Conservation (phyloP, 1,140 invertebrate genomes). For the Zaprionus inermis region DNA sequence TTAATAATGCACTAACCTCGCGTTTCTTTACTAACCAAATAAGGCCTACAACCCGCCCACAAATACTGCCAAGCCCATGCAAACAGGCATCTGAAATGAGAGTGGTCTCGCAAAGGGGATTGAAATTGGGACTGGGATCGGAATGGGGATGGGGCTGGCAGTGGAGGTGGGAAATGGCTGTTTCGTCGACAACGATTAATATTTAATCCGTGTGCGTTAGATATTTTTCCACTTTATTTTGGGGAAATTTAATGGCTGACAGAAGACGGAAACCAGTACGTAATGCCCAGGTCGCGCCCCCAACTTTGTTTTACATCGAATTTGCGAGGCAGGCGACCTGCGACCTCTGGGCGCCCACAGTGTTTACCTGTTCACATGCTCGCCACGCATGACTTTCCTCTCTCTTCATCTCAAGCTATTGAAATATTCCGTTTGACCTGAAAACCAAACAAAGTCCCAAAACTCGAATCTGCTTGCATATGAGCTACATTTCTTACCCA, state of each 20-base stretch:
- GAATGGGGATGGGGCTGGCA: neutral
- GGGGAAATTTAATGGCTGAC: conserved; percentile 75
- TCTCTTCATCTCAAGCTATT: conserved; percentile 49
- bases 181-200: conserved; percentile 70
- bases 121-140: conserved; percentile 7
- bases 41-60: conserved; percentile 48
- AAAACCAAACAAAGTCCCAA: conserved; percentile 46
- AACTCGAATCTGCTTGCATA: conserved; percentile 16
- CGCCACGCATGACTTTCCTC: conserved; percentile 33
- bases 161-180: conserved; percentile 15
- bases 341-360: conserved; percentile 54
- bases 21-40: conserved; percentile 72
- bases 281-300: neutral
- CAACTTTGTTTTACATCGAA: conserved; percentile 56
- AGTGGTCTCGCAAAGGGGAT: neutral
- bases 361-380: conserved; percentile 62
- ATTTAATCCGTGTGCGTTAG: conserved; percentile 75
- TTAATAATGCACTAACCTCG: conserved; percentile 77
- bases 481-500: neutral
- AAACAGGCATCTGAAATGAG: conserved; percentile 16
- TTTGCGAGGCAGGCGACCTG: conserved; percentile 49
- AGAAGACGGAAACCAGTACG: conserved; percentile 17
- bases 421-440: conserved; percentile 78
- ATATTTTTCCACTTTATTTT: conserved; percentile 69
- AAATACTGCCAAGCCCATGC: conserved; percentile 15